These are phyloP conservation scores for Trachops cirrhosus DNA, from an alignment of 2,797 vertebrate genomes.

Conservation along the genomic window DNA sequence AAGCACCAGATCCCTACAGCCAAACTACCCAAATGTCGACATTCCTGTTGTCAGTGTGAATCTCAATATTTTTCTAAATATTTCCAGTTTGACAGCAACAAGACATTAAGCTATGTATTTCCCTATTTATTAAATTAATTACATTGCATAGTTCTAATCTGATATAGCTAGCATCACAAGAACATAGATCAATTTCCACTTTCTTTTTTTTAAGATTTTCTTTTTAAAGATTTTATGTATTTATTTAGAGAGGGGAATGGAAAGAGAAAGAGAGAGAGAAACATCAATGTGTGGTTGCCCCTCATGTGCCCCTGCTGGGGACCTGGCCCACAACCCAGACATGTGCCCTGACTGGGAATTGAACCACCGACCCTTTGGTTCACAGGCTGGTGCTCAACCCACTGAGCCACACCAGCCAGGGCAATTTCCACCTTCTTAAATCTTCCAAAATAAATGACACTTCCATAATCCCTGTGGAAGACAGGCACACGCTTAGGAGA, in stretches of 20 bases:
- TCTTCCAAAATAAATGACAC: constrained; percentile 15
- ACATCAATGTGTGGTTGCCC: too few relatives aligned
- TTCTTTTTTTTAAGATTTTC: background rate
- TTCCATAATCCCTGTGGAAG: background rate
- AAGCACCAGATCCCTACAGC: background rate
- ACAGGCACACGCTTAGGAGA: background rate
- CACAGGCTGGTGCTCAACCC: too few relatives aligned
- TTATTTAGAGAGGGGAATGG: too few relatives aligned
- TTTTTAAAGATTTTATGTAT: too few relatives aligned
- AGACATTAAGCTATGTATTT: background rate
- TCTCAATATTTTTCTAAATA: background rate
- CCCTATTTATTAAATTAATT: background rate
- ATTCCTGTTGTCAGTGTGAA: background rate
- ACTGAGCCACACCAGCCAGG: too few relatives aligned
- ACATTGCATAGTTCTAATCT: background rate
- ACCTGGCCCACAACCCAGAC: too few relatives aligned
- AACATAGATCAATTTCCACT: background rate
- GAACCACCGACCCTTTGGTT: too few relatives aligned
- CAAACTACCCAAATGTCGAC: background rate
- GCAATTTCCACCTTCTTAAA: background rate
- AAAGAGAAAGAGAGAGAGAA: too few relatives aligned
- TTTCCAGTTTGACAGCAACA: background rate
- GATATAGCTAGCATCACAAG: background rate
- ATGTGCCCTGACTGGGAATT: too few relatives aligned
- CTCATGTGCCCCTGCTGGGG: too few relatives aligned